Evolutionary conservation across 2,888 invertebrate genomes (phyloP), one percentile per base, ranked within the genome.

Genomic region (Sabatieria punctata): DNA sequence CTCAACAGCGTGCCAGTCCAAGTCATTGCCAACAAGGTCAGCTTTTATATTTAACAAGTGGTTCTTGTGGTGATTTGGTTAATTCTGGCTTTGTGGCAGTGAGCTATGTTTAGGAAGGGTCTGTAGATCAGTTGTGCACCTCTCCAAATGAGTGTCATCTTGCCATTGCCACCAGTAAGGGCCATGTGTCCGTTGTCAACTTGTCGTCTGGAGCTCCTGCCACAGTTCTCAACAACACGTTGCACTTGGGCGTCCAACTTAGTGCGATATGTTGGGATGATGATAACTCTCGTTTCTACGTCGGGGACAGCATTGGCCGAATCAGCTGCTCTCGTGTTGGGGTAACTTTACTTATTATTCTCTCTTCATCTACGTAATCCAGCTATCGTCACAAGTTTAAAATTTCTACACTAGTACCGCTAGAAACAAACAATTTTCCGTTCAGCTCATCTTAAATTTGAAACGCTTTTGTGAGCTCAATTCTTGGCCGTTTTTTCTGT

Each of bases 231-330:
- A 27, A 8, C 25, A 22, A 13, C 21, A n/a, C 36, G 1, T n/a
- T 43, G 24, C 48, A 48, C 48, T 25, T 50, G 3, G 58, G 57
- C 8, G 41, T 50, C 19, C 51, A 37, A 18, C 57, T 63, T 2
- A 62, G 58, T 1, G 52, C 56, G 39, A 44, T 64, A 21, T 43
- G 51, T 4, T 65, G 65, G 65, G 57, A 59, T 41, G 27, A 40
- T 1, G 33, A 51, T 1, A 55, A 56, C 25, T 48, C 52, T 18
- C 55, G 53, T 39, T 44, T 64, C 41, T 65, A 56, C 50, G 52
- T 57, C 22, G 64, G 60, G 4, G 65, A 65, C 51, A 55, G 51
- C 27, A 33, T 47, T n/a, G 65, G 65, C 4, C 57, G 55, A 43
- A 56, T 64, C 15, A 55, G 58, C 21, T 41, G 41, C 41, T 41